Percentiles rank a stretch among this genome's conserved stretches.
phyloP scores from a whole-genome alignment of 2,113 vertebrate genomes.

The Corydoras maculifer region DNA sequence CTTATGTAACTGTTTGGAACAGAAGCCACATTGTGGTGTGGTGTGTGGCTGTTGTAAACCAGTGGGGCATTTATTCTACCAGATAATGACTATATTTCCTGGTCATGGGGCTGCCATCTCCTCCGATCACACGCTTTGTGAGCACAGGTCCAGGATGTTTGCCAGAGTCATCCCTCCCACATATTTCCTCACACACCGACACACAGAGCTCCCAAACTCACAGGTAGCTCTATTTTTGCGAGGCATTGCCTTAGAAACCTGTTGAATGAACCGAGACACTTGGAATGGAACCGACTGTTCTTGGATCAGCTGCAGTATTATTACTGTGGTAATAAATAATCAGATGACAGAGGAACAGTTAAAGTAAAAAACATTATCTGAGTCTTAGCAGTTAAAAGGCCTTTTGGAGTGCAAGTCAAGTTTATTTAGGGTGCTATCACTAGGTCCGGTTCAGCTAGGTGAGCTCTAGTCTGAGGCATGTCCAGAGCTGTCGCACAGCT shows the following conservation, averaged over 20 bases:
- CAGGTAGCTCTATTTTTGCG: constrained; percentile 23
- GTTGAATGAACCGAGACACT: constrained; percentile 1
- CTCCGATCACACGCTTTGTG: constrained; percentile 35
- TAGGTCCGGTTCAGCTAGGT: background rate
- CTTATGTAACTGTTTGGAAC: no score
- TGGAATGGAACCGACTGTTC: background rate
- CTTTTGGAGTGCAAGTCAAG: constrained; percentile 8
- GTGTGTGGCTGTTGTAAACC: background rate
- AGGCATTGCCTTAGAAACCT: background rate
- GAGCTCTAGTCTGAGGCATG: constrained; percentile 11
- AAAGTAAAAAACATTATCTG: constrained; percentile 30
- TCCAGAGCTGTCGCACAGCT: constrained; percentile 8
- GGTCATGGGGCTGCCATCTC: constrained; percentile 1
- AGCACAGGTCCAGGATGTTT: constrained; percentile 44
- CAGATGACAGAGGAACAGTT: no score
- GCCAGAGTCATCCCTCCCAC: constrained; percentile 45
- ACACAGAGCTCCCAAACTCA: constrained; percentile 18
- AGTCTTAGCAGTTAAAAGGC: constrained; percentile 15
- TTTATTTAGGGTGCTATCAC: background rate
- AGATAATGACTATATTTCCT: background rate
- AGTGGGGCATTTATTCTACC: background rate
- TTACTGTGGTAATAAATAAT: no score
- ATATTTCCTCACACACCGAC: constrained; percentile 25
- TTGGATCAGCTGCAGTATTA: background rate
- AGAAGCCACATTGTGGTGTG: no score